These are phyloP conservation scores for Lingula anatina DNA, from an alignment of 2,888 invertebrate genomes.

Conservation along the genomic window DNA sequence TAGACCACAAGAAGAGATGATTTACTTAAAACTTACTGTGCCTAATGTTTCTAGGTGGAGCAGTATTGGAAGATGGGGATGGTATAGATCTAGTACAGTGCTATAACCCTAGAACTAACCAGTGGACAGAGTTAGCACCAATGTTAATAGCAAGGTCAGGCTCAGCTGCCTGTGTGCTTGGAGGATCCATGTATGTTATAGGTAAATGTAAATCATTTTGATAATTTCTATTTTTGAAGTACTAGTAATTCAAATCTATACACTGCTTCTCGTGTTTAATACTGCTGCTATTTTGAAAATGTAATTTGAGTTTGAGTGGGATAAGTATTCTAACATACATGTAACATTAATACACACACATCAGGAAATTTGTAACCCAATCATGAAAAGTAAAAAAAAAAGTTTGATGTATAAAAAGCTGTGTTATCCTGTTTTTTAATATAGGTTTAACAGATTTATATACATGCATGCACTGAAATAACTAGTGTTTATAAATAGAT, in stretches of 20 bases:
- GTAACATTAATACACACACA: too few species aligned
- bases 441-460: too few species aligned
- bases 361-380: too few species aligned
- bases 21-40: too few species aligned
- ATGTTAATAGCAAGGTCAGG: conserved; percentile 56
- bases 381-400: too few species aligned
- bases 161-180: conserved; percentile 55
- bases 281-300: not conserved
- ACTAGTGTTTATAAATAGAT: too few species aligned
- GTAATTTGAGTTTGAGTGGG: not conserved
- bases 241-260: not conserved
- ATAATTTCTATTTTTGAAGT: not conserved
- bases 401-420: too few species aligned
- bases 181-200: conserved; percentile 54
- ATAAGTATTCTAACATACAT: too few species aligned
- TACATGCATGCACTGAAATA: too few species aligned
- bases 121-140: conserved; percentile 54
- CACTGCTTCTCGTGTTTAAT: not conserved
- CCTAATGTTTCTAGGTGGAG: too few species aligned
- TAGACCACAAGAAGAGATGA: too few species aligned
- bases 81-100: conserved; percentile 54
- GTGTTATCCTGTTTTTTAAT: too few species aligned
- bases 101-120: conserved; percentile 52
- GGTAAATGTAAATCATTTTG: conserved; percentile 36
- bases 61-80: conserved; percentile 56